phyloP scores from a whole-genome alignment of 2,113 vertebrate genomes.

The Ameiurus melas region DNA sequence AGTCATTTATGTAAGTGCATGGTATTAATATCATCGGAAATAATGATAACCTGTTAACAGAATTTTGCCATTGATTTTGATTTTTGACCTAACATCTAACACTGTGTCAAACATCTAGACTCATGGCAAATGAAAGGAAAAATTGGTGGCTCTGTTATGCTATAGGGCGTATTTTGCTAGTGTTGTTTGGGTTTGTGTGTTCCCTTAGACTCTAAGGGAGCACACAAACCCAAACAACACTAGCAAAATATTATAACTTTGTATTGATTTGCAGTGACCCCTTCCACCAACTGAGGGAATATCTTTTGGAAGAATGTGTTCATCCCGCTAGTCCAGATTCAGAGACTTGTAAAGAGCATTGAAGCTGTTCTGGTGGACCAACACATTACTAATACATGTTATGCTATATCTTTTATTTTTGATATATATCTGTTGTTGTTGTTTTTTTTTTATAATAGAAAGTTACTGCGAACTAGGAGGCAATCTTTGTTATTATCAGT shows the following conservation, averaged over 20 bases:
- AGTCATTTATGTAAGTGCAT: constrained; percentile 9
- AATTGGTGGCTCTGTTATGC: background rate
- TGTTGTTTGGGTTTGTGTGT: background rate
- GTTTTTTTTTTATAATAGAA: background rate
- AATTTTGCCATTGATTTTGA: background rate
- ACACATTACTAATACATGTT: background rate
- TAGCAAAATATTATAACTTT: no score
- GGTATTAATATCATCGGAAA: background rate
- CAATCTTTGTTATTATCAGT: background rate
- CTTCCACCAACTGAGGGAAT: background rate
- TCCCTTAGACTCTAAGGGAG: no score
- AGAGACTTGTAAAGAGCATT: background rate
- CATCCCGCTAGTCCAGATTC: background rate
- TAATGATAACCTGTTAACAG: background rate
- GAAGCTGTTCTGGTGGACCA: background rate
- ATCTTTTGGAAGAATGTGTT: background rate
- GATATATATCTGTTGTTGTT: no score
- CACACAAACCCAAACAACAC: no score
- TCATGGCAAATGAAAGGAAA: background rate
- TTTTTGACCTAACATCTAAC: constrained; percentile 1
- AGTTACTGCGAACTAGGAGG: background rate
- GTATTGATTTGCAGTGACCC: no score
- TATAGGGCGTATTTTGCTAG: background rate
- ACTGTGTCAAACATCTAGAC: background rate
- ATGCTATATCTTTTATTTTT: background rate